A percentile compares a stretch with the other conserved stretches of the same genome.
These are phyloP conservation scores for Aphelenchoides bicaudatus DNA, from an alignment of 2,888 invertebrate genomes.

Conservation along the genomic window DNA sequence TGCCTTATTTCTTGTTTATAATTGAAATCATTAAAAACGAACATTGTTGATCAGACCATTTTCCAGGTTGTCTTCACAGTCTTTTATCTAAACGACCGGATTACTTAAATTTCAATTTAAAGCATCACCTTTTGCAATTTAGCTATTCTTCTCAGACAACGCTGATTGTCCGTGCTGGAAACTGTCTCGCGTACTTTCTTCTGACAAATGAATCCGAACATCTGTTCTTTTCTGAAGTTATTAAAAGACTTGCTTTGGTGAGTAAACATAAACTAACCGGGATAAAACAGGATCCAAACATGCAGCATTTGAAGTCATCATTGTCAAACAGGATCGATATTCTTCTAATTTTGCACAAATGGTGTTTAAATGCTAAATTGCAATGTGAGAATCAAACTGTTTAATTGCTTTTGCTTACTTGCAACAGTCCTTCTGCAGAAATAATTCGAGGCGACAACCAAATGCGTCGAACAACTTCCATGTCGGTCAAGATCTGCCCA, in stretches of 20 bases:
- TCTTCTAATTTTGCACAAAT: slow-evolving; percentile 28
- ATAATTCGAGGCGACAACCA: slow-evolving; percentile 19
- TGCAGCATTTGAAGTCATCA: slow-evolving; percentile 23
- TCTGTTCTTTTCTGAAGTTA: slow-evolving; percentile 26
- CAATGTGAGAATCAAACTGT: background rate
- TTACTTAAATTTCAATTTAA: background rate
- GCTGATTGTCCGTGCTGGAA: slow-evolving; percentile 17
- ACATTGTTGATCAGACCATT: slow-evolving; percentile 11
- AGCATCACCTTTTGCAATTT: slow-evolving; percentile 12
- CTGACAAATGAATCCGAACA: slow-evolving; percentile 25
- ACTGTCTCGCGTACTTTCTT: slow-evolving; percentile 21
- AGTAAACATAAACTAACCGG: too few relatives aligned
- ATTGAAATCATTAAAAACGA: too few relatives aligned
- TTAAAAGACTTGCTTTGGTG: too few relatives aligned
- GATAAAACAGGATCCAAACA: slow-evolving; percentile 24
- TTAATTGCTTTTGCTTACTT: background rate
- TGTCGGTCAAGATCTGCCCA: slow-evolving; percentile 11
- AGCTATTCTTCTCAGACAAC: slow-evolving; percentile 15
- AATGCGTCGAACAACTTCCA: slow-evolving; percentile 16
- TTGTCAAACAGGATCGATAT: slow-evolving; percentile 21
- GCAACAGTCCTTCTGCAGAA: slow-evolving; percentile 14
- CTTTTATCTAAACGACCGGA: slow-evolving; percentile 21
- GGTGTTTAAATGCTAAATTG: slow-evolving; percentile 24
- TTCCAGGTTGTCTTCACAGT: slow-evolving; percentile 23
- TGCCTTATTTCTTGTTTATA: too few relatives aligned